Evolutionary conservation across 2,888 invertebrate species (phyloP).

Genomic region (Heliconius erato): DNA sequence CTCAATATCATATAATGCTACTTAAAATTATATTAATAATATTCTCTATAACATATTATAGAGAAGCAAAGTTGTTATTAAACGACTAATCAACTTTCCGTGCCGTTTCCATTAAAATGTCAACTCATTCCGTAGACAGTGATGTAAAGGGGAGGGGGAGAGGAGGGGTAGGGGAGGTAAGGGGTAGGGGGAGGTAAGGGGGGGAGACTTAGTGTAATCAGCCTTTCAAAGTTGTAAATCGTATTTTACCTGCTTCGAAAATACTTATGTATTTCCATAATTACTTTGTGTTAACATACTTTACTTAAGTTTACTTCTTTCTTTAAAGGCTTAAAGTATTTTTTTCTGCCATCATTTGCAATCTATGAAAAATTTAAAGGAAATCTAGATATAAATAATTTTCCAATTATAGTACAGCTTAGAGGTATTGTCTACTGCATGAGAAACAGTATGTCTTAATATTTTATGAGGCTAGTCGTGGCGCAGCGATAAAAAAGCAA

Average conservation of each 20-base stretch:
- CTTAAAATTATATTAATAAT: no score
- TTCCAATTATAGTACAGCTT: no score
- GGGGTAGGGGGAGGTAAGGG: not conserved
- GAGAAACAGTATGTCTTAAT: no score
- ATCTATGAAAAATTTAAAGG: not conserved
- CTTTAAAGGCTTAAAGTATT: not conserved
- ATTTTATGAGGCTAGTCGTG: no score
- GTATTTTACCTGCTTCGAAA: constrained; percentile 10
- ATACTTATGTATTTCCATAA: not conserved
- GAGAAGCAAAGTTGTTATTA: not conserved
- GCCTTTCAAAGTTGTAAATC: constrained; percentile 3
- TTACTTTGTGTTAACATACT: not conserved
- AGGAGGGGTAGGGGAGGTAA: no score
- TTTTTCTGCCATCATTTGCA: not conserved
- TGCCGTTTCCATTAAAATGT: constrained; percentile 27
- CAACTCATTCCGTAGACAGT: constrained; percentile 17
- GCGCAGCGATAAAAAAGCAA: no score
- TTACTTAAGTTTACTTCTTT: not conserved
- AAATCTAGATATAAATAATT: not conserved
- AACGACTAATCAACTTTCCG: constrained; percentile 4
- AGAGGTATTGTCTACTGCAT: no score
- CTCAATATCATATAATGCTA: no score
- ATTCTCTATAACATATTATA: no score
- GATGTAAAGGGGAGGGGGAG: constrained; percentile 12
- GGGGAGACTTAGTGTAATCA: constrained; percentile 4